Evolutionary conservation across 2,797 vertebrate genomes (phyloP), one percentile per base, ranked within the genome.

Genomic region (Tapera naevia): DNA sequence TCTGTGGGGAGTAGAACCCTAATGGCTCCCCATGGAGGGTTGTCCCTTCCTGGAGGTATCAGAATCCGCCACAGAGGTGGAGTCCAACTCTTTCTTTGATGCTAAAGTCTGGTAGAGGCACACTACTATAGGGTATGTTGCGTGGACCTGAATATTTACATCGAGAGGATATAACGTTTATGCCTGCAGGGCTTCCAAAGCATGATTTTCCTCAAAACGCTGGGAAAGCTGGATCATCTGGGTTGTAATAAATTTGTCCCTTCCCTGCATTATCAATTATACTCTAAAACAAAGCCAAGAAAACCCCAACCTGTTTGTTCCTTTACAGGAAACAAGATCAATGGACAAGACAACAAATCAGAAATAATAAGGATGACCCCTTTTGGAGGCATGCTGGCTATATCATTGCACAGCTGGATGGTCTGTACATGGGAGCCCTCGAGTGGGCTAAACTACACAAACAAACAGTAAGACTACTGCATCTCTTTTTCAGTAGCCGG

Each of bases 301-400:
- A 93, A 96, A 39, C 30, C 25, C 78, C 88, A 90, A 94, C 86
- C 62, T 96, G 41, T 93, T 87, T 89, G 86, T 97, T 97, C 95
- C 85, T 86, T 94, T 93, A 65, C 45, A 99, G 99, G 86, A 97
- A 98, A 86, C 99, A 99, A 98, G 98, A 99, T 75, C 41, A 95
- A 0, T 99, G 99, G 99, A 98, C 98, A 86, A 98, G 98, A 88
- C 67, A 98, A 69, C 98, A 99, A 93, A 98, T 99, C 71, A 98
- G 97, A 95, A 86, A 96, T 67, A 97, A 98, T 79, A 97, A 98
- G 94, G 95, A 96, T 85, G 98, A 99, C 78, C 98, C 99, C 17
- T 98, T 99, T 94, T 99, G 99, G 99, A 98, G 95, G 91, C 99
- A 99, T 64, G 78, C 92, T 1, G 98, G 98, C 80, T 98, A 99